These are phyloP conservation scores for Lepidocyrtinus sp. DNA, from an alignment of 2,888 invertebrate genomes.

Conservation along the genomic window DNA sequence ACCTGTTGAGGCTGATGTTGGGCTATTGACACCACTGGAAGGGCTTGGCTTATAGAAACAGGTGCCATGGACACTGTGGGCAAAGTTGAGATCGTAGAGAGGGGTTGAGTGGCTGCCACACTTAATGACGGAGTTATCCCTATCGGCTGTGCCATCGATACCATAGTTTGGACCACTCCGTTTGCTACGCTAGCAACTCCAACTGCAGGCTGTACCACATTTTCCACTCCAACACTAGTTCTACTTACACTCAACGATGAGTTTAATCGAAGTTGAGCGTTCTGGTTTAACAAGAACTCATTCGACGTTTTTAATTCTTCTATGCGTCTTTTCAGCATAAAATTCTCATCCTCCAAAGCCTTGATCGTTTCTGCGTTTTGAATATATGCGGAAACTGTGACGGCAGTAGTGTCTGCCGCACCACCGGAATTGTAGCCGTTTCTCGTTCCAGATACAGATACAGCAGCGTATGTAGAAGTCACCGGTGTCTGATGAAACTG, in stretches of 20 bases:
- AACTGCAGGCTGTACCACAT: conserved; percentile 58
- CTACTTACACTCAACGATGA: conserved; percentile 57
- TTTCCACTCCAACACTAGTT: conserved; percentile 61
- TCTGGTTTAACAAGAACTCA: conserved; percentile 84
- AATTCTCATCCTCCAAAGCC: conserved; percentile 79
- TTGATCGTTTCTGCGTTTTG: conserved; percentile 60
- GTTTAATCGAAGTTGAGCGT: conserved; percentile 80
- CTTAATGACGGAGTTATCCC: conserved; percentile 63
- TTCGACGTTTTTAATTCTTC: conserved; percentile 83
- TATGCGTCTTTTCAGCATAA: conserved; percentile 79
- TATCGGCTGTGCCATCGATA: conserved; percentile 67
- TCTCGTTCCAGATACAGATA: conserved; percentile 30
- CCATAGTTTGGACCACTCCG: conserved; percentile 65
- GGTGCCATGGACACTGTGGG: conserved; percentile 65
- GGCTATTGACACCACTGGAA: conserved; percentile 65
- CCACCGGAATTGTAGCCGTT: conserved; percentile 36
- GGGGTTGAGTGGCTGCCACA: conserved; percentile 63
- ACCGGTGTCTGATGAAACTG: conserved; percentile 45
- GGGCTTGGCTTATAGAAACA: conserved; percentile 65
- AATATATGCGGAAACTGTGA: conserved; percentile 32
- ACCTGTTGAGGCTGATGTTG: conserved; percentile 63
- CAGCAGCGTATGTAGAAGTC: conserved; percentile 25
- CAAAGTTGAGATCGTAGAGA: conserved; percentile 67
- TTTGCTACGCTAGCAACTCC: conserved; percentile 57
- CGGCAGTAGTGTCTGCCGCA: conserved; percentile 35